Conservation (phyloP, 2,797 vertebrate genomes). For the Parauchenoglanis ngamensis region DNA sequence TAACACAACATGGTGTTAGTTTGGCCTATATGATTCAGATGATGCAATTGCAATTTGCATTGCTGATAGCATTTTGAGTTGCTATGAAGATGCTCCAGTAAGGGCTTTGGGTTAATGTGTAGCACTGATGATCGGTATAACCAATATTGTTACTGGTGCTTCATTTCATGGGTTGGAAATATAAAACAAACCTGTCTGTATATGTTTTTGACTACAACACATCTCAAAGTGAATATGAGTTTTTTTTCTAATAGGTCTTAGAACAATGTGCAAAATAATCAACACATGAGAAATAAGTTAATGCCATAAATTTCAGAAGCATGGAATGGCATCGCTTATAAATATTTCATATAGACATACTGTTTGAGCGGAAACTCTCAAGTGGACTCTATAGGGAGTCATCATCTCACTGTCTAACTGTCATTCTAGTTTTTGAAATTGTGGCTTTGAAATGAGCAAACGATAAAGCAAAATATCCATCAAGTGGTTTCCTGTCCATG, state of each 20-base stretch:
- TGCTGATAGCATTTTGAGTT: slow-evolving; percentile 9
- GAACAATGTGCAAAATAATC: background rate
- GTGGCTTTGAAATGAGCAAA: slow-evolving; percentile 17
- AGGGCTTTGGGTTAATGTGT: background rate
- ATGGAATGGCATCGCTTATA: slow-evolving; percentile 15
- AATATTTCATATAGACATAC: slow-evolving; percentile 24
- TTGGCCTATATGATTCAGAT: background rate
- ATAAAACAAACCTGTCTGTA: background rate
- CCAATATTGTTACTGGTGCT: background rate
- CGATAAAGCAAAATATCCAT: slow-evolving; percentile 19
- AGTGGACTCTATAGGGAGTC: background rate
- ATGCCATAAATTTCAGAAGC: too few relatives aligned
- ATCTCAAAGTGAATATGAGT: background rate
- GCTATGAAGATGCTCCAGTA: background rate
- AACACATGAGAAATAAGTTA: background rate
- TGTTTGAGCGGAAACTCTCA: slow-evolving; percentile 12
- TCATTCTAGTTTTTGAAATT: slow-evolving; percentile 23
- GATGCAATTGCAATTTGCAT: background rate
- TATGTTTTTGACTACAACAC: background rate
- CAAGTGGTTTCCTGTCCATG: slow-evolving; percentile 27
- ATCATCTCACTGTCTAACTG: background rate
- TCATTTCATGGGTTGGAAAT: background rate
- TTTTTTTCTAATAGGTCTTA: background rate
- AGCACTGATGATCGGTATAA: background rate
- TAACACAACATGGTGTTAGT: background rate